These are phyloP conservation scores for Adelphocoris suturalis DNA, from an alignment of 2,888 invertebrate species.

Conservation along the genomic window DNA sequence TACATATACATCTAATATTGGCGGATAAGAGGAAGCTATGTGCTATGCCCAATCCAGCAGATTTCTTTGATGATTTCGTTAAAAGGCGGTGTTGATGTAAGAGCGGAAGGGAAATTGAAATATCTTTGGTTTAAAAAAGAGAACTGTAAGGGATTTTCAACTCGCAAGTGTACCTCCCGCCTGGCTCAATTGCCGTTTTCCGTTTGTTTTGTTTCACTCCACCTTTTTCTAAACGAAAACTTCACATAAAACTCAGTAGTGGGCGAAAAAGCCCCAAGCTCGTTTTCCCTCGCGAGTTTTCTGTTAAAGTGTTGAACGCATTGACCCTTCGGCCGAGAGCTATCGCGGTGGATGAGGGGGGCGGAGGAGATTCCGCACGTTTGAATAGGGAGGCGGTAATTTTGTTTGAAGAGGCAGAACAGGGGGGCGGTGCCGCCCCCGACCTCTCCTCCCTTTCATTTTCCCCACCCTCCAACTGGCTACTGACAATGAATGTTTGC, in stretches of 20 bases:
- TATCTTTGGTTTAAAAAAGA: no score
- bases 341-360: neutral
- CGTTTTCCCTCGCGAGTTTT: slow-evolving; percentile 25
- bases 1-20: no score
- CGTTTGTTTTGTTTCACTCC: neutral
- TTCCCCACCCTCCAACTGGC: neutral
- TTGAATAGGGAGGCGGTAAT: slow-evolving; percentile 44
- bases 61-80: no score
- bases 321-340: slow-evolving; percentile 26
- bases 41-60: no score
- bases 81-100: no score
- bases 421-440: neutral
- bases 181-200: no score
- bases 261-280: neutral
- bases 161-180: no score
- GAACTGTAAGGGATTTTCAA: no score
- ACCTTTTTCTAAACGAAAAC: neutral
- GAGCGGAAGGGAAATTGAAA: no score
- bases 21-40: no score
- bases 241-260: neutral
- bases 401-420: slow-evolving; percentile 30
- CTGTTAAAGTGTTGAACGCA: slow-evolving; percentile 26
- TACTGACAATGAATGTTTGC: slow-evolving; percentile 50
- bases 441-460: neutral
- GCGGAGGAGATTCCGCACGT: slow-evolving; percentile 1